A percentile compares a stretch with the other conserved stretches of the same genome.
phyloP scores from a whole-genome alignment of 1,140 invertebrate genomes.

The Drosophila tropicalis region DNA sequence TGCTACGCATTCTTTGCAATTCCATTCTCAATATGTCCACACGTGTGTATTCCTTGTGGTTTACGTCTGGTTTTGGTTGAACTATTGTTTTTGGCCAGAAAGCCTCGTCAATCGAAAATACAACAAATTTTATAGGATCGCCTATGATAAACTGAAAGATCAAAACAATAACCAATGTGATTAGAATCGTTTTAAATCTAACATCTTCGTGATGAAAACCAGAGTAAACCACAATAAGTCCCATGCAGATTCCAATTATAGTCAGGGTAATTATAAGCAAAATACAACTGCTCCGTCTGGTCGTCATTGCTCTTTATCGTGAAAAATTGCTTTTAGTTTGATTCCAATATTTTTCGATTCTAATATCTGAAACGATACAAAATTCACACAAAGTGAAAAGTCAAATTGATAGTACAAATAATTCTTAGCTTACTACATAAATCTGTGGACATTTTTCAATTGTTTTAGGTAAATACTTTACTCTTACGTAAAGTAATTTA shows the following conservation, averaged over 20 bases:
- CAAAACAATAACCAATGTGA: constrained; percentile 40
- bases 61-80: constrained; percentile 17
- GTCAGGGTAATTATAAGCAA: constrained; percentile 12
- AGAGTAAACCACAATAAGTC: constrained; percentile 24
- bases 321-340: background rate
- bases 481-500: no score
- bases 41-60: constrained; percentile 15
- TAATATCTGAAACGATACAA: no score
- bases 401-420: no score
- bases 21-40: constrained; percentile 45
- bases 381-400: no score
- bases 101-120: constrained; percentile 19
- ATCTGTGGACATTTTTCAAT: no score
- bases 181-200: constrained; percentile 58
- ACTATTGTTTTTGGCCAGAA: constrained; percentile 8
- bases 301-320: background rate
- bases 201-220: constrained; percentile 57
- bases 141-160: constrained; percentile 56
- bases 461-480: no score
- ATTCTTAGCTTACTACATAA: no score
- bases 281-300: constrained; percentile 20
- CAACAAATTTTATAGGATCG: constrained; percentile 48
- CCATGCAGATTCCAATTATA: constrained; percentile 22
- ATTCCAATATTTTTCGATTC: no score
- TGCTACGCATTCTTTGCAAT: constrained; percentile 29